Base-by-base conservation (phyloP, 1,140 invertebrate genomes). In the Lanistes nyassanus region DNA sequence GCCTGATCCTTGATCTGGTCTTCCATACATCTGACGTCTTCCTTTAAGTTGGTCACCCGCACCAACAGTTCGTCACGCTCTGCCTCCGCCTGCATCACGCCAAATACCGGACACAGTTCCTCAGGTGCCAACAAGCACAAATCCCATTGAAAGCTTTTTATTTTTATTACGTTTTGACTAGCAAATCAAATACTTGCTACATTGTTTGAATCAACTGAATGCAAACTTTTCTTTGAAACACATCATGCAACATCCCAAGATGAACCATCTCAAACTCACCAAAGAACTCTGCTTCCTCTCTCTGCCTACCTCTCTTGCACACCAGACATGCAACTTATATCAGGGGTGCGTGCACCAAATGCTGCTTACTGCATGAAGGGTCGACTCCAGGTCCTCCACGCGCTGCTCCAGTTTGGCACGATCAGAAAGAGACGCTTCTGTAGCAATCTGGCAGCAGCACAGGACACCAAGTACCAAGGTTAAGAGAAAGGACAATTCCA, bases 341-440 rank as follows among this genome's bases (percentile, higher is more conserved):
- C n/a, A n/a, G n/a, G n/a, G n/a, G n/a, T n/a, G n/a, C n/a, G n/a
- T n/a, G n/a, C n/a, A n/a, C n/a, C 23, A 53, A 53, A 11, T 53
- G 16, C 19, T 34, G 76, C 79, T 81, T 72, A 85, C 84, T 4
- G 78, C 80, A 26, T 79, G 77, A 9, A 87, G 76, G 13, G 81
- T 78, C 5, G 70, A 58, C 68, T 85, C 80, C 31, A 90, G 76
- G 73, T 90, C 88, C 78, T 89, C 87, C 29, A 88, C 81, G 60
- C 83, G 83, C 75, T 89, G 88, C 72, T 90, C 88, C 26, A 89
- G 79, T 39, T 84, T 83, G 47, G 86, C 85, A 75, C 86, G 81
- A 69, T 92, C 91, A 51, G 82, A 84, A 29, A 90, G 86, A 58
- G 92, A 90, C 29, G 89, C 83, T 77, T 92, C 91, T 42, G 90